Evolutionary conservation across 2,888 invertebrate genomes (phyloP).

Genomic region (Aporophyla lueneburgensis): DNA sequence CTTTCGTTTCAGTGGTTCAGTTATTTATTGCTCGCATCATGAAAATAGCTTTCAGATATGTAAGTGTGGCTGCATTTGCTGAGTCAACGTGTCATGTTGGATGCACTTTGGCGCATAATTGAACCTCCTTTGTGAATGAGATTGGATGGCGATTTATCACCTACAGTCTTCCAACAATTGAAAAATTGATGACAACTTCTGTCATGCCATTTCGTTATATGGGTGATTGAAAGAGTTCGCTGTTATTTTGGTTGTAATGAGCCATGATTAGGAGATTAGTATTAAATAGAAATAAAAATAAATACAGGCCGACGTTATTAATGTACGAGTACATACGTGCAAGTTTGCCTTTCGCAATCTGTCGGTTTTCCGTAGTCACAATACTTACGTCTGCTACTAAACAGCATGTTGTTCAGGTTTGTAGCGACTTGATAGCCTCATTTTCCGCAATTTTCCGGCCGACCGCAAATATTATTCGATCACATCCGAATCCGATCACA

Average conservation of each 20-base stretch:
- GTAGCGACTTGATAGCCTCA: too few species aligned
- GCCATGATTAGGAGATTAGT: too few species aligned
- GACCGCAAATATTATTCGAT: too few species aligned
- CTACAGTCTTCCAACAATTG: too few species aligned
- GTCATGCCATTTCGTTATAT: slow-evolving; percentile 5
- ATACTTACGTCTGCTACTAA: background rate
- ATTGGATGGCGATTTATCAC: slow-evolving; percentile 13
- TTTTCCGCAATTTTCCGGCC: too few species aligned
- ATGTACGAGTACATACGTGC: too few species aligned
- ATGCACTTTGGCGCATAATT: slow-evolving; percentile 49
- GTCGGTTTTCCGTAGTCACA: background rate
- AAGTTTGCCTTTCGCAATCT: background rate
- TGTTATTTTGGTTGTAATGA: background rate
- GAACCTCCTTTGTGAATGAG: slow-evolving; percentile 47
- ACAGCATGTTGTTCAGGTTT: background rate
- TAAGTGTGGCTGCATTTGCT: slow-evolving; percentile 71
- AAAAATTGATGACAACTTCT: too few species aligned
- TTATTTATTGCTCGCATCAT: slow-evolving; percentile 59
- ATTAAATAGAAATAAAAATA: too few species aligned
- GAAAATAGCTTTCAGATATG: slow-evolving; percentile 70
- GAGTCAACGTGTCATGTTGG: slow-evolving; percentile 66
- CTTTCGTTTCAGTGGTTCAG: slow-evolving; percentile 45
- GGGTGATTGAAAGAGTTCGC: background rate
- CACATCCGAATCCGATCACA: too few species aligned
- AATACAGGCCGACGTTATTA: too few species aligned